Evolutionary conservation across 2,113 vertebrate species (phyloP).

Genomic region (Rhinolophus sinicus): DNA sequence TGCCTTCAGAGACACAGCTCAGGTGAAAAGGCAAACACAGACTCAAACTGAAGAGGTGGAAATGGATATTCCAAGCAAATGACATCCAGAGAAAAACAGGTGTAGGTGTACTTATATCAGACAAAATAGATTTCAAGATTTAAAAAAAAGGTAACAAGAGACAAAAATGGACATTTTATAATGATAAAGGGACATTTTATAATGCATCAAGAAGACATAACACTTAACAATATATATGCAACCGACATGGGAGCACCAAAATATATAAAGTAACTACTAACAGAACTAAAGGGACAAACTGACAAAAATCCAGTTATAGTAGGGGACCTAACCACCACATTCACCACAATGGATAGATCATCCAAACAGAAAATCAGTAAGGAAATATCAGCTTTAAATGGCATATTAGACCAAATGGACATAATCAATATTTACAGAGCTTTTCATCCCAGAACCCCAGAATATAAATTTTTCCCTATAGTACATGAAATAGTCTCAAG

Average conservation of each 20-base stretch:
- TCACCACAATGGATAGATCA: not conserved
- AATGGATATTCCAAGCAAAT: not conserved
- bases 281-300: not conserved
- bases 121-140: not conserved
- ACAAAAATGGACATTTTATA: not conserved
- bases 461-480: not conserved
- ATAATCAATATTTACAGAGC: not conserved
- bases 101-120: not conserved
- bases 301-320: not conserved
- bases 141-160: not conserved
- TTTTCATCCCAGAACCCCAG: not conserved
- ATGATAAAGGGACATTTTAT: not conserved
- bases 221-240: not conserved
- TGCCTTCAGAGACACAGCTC: not conserved
- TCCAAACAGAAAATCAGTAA: not conserved
- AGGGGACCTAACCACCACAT: not conserved
- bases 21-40: not conserved
- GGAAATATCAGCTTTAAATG: not conserved
- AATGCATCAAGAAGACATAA: not conserved
- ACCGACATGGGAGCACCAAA: not conserved
- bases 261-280: not conserved
- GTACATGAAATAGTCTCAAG: not conserved
- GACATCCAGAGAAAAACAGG: not conserved
- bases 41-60: not conserved
- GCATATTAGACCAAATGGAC: not conserved